phyloP scores from a whole-genome alignment of 1,140 invertebrate genomes.

The Ylistrum balloti region DNA sequence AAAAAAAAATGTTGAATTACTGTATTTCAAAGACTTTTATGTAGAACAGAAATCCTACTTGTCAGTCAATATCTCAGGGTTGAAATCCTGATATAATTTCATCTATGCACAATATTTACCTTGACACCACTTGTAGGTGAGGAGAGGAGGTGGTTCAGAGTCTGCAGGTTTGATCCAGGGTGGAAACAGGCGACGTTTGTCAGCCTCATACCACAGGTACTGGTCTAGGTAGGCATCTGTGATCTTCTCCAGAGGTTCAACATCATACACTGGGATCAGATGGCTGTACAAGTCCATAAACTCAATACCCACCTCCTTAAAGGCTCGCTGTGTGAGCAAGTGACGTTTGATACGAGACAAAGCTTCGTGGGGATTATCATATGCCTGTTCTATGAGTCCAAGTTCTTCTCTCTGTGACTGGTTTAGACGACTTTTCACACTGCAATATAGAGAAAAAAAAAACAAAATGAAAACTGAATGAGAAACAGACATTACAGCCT shows the following conservation, averaged over 20 bases:
- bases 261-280: constrained; percentile 99
- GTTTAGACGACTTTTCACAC: constrained; percentile 98
- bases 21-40: too few species aligned
- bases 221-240: constrained; percentile 99
- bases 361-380: constrained; percentile 99
- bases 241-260: constrained; percentile 99
- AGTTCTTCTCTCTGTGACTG: constrained; percentile 99
- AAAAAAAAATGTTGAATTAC: too few species aligned
- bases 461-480: too few species aligned
- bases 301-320: constrained; percentile 99
- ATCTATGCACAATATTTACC: constrained; percentile 87
- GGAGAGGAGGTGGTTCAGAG: constrained; percentile 97
- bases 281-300: constrained; percentile 99
- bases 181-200: constrained; percentile 97
- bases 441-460: constrained; percentile 82
- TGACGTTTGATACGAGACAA: constrained; percentile 99
- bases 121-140: constrained; percentile 99
- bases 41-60: too few species aligned
- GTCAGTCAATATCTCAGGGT: too few species aligned
- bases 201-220: constrained; percentile 99
- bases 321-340: constrained; percentile 97
- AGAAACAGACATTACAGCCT: too few species aligned
- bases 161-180: constrained; percentile 99
- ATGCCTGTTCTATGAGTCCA: constrained; percentile 99
- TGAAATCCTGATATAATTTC: too few species aligned